These are phyloP conservation scores for Hydrocynus forskahlii DNA, from an alignment of 2,797 vertebrate species.

Conservation along the genomic window DNA sequence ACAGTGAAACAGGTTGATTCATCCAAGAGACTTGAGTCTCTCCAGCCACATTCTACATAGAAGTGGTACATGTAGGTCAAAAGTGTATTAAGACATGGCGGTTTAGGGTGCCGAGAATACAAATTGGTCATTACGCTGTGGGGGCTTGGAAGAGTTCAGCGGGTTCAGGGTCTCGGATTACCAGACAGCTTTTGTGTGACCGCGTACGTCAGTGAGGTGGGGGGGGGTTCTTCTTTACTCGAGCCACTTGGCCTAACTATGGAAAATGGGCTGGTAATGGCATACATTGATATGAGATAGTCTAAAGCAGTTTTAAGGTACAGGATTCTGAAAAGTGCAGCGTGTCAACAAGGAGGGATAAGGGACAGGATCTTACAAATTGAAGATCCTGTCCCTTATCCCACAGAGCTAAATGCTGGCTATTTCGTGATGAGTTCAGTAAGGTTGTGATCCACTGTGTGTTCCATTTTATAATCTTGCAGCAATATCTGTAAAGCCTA, in stretches of 20 bases:
- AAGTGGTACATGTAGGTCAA: constrained; percentile 39
- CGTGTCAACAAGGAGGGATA: constrained; percentile 23
- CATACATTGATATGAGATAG: constrained; percentile 49
- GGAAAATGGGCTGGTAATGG: constrained; percentile 53
- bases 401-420: neutral
- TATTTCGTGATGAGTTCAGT: constrained; percentile 14
- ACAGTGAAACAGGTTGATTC: constrained; percentile 11
- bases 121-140: constrained; percentile 67
- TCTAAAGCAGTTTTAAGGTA: constrained; percentile 45
- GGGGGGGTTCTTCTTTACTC: constrained; percentile 51
- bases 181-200: constrained; percentile 75
- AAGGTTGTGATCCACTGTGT: neutral
- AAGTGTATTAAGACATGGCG: constrained; percentile 28
- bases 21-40: constrained; percentile 12
- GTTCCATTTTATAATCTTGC: constrained; percentile 8
- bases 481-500: constrained; percentile 18
- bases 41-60: constrained; percentile 9
- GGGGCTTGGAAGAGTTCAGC: constrained; percentile 64
- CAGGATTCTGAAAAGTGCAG: constrained; percentile 35
- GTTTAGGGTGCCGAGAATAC: constrained; percentile 59
- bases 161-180: constrained; percentile 71
- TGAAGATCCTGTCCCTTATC: constrained; percentile 10
- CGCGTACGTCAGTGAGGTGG: constrained; percentile 61
- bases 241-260: constrained; percentile 53
- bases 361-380: constrained; percentile 7